A percentile compares a stretch with the other conserved stretches of the same genome.
phyloP scores from a whole-genome alignment of 2,888 invertebrate genomes.

The Lissonota sp. region DNA sequence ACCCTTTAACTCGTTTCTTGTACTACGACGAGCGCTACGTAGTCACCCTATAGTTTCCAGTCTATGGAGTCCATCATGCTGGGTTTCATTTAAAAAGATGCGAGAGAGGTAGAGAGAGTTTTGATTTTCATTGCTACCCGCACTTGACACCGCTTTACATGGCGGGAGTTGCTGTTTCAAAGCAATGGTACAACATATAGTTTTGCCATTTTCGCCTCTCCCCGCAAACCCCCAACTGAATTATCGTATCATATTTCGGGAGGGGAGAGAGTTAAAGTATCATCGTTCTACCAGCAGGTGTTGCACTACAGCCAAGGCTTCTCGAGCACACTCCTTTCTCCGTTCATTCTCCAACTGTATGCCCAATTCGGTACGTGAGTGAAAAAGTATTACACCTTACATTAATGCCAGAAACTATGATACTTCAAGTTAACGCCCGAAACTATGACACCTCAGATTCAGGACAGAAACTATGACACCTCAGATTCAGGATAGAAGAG shows the following conservation, averaged over 20 bases:
- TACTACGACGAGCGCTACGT: background rate
- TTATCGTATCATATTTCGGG: slow-evolving; percentile 23
- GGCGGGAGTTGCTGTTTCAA: too few species aligned
- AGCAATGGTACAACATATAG: too few species aligned
- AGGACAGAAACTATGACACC: too few species aligned
- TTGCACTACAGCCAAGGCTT: slow-evolving; percentile 24
- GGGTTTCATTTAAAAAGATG: background rate
- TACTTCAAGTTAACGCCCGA: too few species aligned
- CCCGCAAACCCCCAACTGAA: slow-evolving; percentile 14
- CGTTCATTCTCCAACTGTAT: background rate
- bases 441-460: too few species aligned
- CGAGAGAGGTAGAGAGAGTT: slow-evolving; percentile 19
- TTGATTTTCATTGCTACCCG: slow-evolving; percentile 68
- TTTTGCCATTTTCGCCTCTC: slow-evolving; percentile 29
- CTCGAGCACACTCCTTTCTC: slow-evolving; percentile 1
- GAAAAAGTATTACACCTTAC: too few species aligned
- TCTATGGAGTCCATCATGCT: slow-evolving; percentile 8
- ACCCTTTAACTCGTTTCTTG: slow-evolving; percentile 38
- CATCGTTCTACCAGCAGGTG: slow-evolving; percentile 39
- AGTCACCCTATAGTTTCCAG: background rate
- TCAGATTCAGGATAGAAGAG: too few species aligned
- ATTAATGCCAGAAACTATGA: too few species aligned
- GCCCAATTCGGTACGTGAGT: too few species aligned
- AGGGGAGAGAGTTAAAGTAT: background rate
- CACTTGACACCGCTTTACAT: background rate